Evolutionary conservation across 2,113 vertebrate genomes (phyloP), one percentile per base, ranked within the genome.

Genomic region (Arizona elegans): DNA sequence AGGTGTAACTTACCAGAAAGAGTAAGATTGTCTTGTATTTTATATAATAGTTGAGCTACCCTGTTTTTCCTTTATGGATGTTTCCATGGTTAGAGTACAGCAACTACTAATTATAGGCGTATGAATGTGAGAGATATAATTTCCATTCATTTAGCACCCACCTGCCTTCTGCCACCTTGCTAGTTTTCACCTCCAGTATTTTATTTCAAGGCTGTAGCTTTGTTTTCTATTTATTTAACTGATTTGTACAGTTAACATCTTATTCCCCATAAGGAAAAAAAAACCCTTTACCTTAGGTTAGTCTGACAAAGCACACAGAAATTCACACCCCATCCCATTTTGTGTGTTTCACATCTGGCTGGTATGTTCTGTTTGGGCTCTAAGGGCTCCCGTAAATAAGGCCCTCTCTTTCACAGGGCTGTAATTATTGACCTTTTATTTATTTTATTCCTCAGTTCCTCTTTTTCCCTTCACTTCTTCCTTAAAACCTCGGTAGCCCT

Each of bases 291-390:
- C 59, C 21, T 91, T 70, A 87, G 87, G 54, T 94, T 95, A 94
- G 3, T 91, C 13, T 90, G 81, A 91, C 93, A 81, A 43, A 93
- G 88, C 23, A 92, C 54, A 43, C n/a, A 91, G 29, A 92, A 0
- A 81, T 56, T 81, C 33, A 81, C 33, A 38, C 17, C 17, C 75
- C 7, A 38, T 81, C 43, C 33, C 55, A 56, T 94, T 58, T 88
- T 55, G 1, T 21, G 2, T 38, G 92, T 58, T 55, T 47, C 17
- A 38, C 1, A 81, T 53, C 50, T 52, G 55, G 38, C 47, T 90
- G 23, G 24, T 91, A 62, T 95, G 92, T 89, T 96, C 94, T 91
- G 91, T 95, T 92, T 93, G 92, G 59, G 5, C 38, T 95, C 93
- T 62, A 93, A 95, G 89, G 50, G 8, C 52, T 75, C 10, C 59